Evolutionary conservation across 2,888 invertebrate species (phyloP).

Genomic region (Therioaphis trifolii): DNA sequence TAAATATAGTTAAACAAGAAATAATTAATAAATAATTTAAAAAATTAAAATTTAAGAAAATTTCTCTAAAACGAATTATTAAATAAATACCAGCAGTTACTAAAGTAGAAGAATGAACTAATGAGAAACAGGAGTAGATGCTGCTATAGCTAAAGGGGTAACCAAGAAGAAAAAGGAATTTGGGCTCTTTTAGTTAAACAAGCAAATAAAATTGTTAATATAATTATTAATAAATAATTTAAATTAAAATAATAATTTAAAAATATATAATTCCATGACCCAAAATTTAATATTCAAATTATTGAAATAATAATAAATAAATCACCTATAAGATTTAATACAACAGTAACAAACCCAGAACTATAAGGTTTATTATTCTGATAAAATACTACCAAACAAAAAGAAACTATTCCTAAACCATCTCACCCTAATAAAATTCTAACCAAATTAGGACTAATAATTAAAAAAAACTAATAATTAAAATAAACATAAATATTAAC

Average conservation of each 20-base stretch:
- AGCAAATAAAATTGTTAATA: conserved; percentile 73
- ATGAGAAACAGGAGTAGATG: conserved; percentile 80
- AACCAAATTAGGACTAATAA: conserved; percentile 78
- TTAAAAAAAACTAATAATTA: conserved; percentile 70
- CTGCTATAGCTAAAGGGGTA: conserved; percentile 82
- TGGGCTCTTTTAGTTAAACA: conserved; percentile 77
- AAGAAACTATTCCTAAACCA: conserved; percentile 79
- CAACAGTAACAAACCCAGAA: conserved; percentile 77
- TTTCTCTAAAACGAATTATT: conserved; percentile 76
- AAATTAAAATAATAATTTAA: conserved; percentile 1
- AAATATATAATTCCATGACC: conserved; percentile 24
- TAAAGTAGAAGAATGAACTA: conserved; percentile 83
- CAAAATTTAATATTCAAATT: conserved; percentile 66
- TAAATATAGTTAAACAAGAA: conserved; percentile 45
- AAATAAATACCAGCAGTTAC: conserved; percentile 82
- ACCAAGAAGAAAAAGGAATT: conserved; percentile 82
- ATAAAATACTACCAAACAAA: no score
- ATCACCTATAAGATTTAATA: conserved; percentile 73
- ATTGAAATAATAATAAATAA: conserved; percentile 73
- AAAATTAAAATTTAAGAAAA: conserved; percentile 65
- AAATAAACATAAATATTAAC: conserved; percentile 66
- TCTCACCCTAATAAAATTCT: conserved; percentile 80
- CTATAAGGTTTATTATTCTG: conserved; percentile 71
- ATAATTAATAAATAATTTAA: not conserved
- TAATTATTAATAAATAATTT: conserved; percentile 63